phyloP scores from a whole-genome alignment of 92 coral and sea anemone genomes.

The Anthopleura xanthogrammica region DNA sequence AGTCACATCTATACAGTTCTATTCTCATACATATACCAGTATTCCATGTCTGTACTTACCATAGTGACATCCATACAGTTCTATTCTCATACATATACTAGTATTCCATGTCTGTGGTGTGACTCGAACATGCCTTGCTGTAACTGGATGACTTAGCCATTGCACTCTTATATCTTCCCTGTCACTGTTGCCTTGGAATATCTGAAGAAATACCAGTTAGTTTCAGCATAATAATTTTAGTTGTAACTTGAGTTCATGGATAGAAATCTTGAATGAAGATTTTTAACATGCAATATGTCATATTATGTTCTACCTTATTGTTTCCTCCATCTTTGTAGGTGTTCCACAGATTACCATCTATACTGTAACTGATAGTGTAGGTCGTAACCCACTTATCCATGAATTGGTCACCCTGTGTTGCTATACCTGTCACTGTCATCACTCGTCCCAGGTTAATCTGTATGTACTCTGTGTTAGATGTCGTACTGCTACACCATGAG shows the following conservation, averaged over 20 bases:
- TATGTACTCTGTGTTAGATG: slow-evolving; percentile 31
- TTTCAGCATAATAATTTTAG: too few relatives aligned
- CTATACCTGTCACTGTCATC: too few relatives aligned
- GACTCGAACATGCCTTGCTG: background rate
- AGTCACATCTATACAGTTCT: too few relatives aligned
- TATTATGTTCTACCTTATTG: too few relatives aligned
- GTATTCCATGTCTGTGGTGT: too few relatives aligned
- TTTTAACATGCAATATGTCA: too few relatives aligned
- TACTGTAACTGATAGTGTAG: slow-evolving; percentile 42
- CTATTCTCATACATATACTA: too few relatives aligned
- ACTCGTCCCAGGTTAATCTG: slow-evolving; percentile 23
- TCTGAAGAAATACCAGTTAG: background rate
- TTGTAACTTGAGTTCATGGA: too few relatives aligned
- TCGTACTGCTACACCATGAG: slow-evolving; percentile 41
- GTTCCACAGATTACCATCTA: slow-evolving; percentile 35
- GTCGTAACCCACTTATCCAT: slow-evolving; percentile 52
- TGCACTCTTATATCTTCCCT: background rate
- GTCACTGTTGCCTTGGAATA: background rate
- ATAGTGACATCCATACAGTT: too few relatives aligned
- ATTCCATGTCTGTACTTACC: too few relatives aligned
- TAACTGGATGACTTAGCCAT: background rate
- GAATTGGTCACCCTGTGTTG: background rate
- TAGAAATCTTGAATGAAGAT: too few relatives aligned
- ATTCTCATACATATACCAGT: too few relatives aligned
- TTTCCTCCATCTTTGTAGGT: slow-evolving; percentile 3